Base-by-base conservation (phyloP, 2,113 vertebrate genomes). In the Nyctibius bracteatus region DNA sequence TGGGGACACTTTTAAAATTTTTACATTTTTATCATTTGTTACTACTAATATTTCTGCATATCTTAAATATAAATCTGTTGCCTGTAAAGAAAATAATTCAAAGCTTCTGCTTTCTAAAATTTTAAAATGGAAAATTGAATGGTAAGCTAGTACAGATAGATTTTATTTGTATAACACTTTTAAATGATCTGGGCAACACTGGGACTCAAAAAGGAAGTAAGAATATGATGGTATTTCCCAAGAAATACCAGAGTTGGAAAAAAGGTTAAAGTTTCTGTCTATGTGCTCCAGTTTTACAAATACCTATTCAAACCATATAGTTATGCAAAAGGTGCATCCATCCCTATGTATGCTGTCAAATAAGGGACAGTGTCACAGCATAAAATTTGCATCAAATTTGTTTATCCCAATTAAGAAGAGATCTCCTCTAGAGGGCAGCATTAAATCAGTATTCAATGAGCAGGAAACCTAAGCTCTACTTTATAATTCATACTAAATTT, bases 401-500 rank as follows among this genome's bases (percentile, higher is more conserved):
- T 23, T 23, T 27, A 25, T 28, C 43, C 31, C 54, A 28, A 52
- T 47, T 78, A 10, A 47, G 41, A 44, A 41, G 51, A 61, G 2
- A 10, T 35, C 8, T 61, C 88, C 93, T 67, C 37, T 18, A 87
- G 93, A 83, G 94, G 94, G 89, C 92, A 93, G 59, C 61, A 47
- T 75, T 52, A 70, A 90, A 75, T 43, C 88, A 59, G 43, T 9
- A 17, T 18, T 86, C 28, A 18, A 0, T 14, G 6, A 19, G 19
- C 35, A 22, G 41, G 51, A 57, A 44, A 10, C 10, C 24, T 11
- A 6, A 8, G 9, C 19, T 31, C 28, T 22, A 6, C 18, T 22
- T 62, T 28, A 1, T 6, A 22, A 19, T 1, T 10, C 9, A 9
- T 11, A 1, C 13, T n/a, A 4, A 14, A 30, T 5, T 23, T 55